Evolutionary conservation across 92 coral and sea anemone species (phyloP).

Genomic region (Epizoanthus stellaris): DNA sequence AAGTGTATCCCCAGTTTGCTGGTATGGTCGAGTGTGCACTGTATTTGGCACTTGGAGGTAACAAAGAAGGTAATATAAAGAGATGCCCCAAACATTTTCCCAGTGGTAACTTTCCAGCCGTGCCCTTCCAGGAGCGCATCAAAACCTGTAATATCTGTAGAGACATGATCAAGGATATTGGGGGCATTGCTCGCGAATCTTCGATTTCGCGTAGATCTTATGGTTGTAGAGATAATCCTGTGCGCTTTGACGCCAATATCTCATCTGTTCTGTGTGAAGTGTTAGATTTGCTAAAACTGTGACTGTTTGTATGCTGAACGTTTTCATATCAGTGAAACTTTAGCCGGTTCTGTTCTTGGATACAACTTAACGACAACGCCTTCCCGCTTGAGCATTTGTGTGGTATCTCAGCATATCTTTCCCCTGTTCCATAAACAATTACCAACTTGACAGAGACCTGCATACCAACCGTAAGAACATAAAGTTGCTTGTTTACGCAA

Average conservation of each 20-base stretch:
- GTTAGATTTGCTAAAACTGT: neutral
- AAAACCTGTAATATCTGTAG: neutral
- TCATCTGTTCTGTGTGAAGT: neutral
- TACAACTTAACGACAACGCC: no score
- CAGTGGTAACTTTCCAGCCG: neutral
- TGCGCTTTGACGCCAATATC: neutral
- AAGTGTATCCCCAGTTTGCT: neutral
- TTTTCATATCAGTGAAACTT: no score
- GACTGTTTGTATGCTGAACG: neutral
- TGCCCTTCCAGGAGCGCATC: neutral
- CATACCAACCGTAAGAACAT: no score
- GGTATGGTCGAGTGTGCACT: neutral
- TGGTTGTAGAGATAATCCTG: neutral
- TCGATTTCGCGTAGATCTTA: no score
- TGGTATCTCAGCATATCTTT: no score
- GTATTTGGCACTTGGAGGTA: neutral
- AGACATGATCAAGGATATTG: neutral
- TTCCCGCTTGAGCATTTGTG: no score
- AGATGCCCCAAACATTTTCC: neutral
- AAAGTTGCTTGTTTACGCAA: no score
- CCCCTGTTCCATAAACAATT: no score
- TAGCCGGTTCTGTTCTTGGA: no score
- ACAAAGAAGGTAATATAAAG: neutral
- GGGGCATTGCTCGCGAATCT: neutral
- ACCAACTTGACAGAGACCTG: no score